Evolutionary conservation across 2,113 vertebrate species (phyloP), one percentile per base, ranked within the genome.

Genomic region (Quiscalus mexicanus): DNA sequence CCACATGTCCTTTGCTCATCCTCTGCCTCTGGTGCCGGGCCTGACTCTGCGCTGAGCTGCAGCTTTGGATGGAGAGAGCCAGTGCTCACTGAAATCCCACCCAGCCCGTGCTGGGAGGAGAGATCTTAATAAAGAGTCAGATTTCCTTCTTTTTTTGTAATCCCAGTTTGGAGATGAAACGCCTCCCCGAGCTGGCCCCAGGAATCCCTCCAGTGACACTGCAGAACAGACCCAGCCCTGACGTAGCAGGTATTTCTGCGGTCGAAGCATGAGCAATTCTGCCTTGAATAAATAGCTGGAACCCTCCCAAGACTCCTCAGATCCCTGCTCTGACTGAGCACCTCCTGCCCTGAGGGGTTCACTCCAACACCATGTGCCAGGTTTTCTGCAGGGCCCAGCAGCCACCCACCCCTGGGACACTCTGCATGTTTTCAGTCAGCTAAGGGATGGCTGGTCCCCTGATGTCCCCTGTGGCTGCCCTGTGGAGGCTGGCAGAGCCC

Each of bases 351-450:
- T 3, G 1, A 11, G 6, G 21, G 10, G 9, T 67, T 82, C 65
- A 76, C 13, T 33, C 60, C 0, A 0, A n/a, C 2, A 3, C 58
- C 23, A 11, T 0, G 5, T 60, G 35, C 35, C 1, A 10, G 18
- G 4, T 67, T 58, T 89, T 86, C 35, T 76, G 31, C 52, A 53
- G 59, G n/a, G 84, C 17, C 30, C 49, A 63, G 42, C 47, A 78
- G 62, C 21, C 13, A 14, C 3, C 15, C 28, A 27, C 8, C n/a
- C 39, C 21, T 7, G 39, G 27, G 71, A 77, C 15, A 82, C 21
- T 53, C 1, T 31, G 0, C 3, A 2, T 47, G 12, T 78, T 49
- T 64, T 33, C 30, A 10, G 37, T 24, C 50, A 28, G 63, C 35
- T 45, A 17, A 68, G 31, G 58, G 63, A 41, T 50, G 27, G 25